Evolutionary conservation across 1,140 invertebrate species (phyloP), one percentile per base, ranked within the genome.

Genomic region (Amphibalanus amphitrite): DNA sequence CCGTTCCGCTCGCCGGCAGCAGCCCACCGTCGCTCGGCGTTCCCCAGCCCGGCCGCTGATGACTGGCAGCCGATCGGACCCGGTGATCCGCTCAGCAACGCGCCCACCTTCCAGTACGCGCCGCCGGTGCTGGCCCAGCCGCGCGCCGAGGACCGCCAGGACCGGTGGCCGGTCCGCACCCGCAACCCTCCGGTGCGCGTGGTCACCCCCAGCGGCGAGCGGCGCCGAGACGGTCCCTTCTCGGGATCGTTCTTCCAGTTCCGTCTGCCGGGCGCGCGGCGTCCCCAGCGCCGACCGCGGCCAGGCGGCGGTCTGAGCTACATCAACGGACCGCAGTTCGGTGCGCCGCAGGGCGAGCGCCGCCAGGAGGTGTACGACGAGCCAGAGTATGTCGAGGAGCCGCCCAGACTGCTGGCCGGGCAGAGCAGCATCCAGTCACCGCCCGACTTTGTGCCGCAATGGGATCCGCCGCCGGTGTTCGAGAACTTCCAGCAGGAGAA

Each of bases 11-110:
- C 17, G 10, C 17, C 47, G 47, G 47, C 47, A 59, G 47, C 13
- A 13, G 20, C 47, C 10, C 47, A 59, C 47, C 47, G 20, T 8
- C 47, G 47, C 10, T 13, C 47, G 6, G 47, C 47, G 10, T 59
- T 59, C 47, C 47, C 47, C 10, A 59, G 17, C 20, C 47, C 47
- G 1, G 47, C 10, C 6, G 10, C 28, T 17, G 30, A 72, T 15
- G 71, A 72, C 29, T 69, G 72, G 38, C 38, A 40, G 29, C 29
- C 38, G 10, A 69, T 40, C 29, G 29, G 68, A 23, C 29, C 6
- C 10, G 68, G 29, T 1, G 29, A 33, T 20, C 38, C 29, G 38
- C 68, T 69, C 20, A 33, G 20, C 10, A 69, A 33, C 38, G 68
- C 10, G 10, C 68, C 38, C 10, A 30, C 68, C 29, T 33, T 33